phyloP scores from a whole-genome alignment of 2,888 invertebrate genomes.

The Tipula unca region DNA sequence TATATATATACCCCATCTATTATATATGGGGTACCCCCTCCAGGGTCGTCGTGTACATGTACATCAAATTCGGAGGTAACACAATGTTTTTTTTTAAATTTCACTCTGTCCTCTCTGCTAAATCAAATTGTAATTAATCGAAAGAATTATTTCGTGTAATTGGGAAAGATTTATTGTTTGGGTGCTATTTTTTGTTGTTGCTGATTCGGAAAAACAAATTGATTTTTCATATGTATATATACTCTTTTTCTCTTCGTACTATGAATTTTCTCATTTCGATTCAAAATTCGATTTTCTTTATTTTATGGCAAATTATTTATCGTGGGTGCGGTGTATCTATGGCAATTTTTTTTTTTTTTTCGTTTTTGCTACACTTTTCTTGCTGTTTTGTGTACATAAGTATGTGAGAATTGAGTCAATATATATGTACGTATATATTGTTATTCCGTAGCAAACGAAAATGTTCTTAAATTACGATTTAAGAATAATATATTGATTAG shows the following conservation, averaged over 20 bases:
- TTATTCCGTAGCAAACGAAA: neutral
- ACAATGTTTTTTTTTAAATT: neutral
- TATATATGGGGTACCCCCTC: neutral
- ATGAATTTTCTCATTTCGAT: neutral
- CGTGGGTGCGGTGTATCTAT: conserved; percentile 14
- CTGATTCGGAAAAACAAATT: conserved; percentile 4
- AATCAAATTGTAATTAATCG: conserved; percentile 8
- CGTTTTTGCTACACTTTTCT: neutral
- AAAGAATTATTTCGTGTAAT: neutral
- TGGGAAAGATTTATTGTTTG: neutral
- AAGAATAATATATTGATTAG: neutral
- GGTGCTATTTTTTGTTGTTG: neutral
- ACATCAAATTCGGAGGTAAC: neutral
- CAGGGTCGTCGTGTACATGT: neutral
- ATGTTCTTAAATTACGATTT: neutral
- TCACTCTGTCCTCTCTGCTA: neutral
- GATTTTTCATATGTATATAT: neutral
- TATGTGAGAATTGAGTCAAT: neutral
- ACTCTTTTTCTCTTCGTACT: neutral
- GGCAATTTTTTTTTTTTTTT: neutral
- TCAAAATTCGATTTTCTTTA: neutral
- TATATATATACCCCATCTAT: neutral
- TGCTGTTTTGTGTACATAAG: neutral
- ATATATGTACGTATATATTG: neutral
- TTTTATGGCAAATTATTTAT: neutral